Evolutionary conservation across 2,113 vertebrate genomes (phyloP).

Genomic region (Pluvianellus socialis): DNA sequence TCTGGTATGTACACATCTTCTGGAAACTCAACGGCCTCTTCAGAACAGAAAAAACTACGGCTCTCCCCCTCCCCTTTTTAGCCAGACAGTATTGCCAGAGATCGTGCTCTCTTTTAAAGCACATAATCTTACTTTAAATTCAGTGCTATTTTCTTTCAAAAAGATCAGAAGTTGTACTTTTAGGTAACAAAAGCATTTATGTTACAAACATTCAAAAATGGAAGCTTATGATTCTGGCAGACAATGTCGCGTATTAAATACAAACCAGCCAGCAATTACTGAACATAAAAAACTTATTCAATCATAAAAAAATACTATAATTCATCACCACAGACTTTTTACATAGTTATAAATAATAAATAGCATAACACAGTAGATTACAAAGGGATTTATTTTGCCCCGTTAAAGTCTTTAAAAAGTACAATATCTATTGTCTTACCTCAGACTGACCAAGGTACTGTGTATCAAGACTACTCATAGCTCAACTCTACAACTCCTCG

Average conservation of each 20-base stretch:
- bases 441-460: slow-evolving; percentile 36
- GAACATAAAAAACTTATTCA: slow-evolving; percentile 71
- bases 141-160: slow-evolving; percentile 73
- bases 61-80: slow-evolving; percentile 34
- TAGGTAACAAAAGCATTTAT: slow-evolving; percentile 68
- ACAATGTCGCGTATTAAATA: slow-evolving; percentile 69
- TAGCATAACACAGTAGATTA: slow-evolving; percentile 74
- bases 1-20: slow-evolving; percentile 38
- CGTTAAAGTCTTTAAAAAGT: slow-evolving; percentile 51
- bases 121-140: slow-evolving; percentile 56
- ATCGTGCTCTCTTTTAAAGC: slow-evolving; percentile 47
- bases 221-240: slow-evolving; percentile 69
- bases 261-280: slow-evolving; percentile 64
- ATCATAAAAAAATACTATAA: slow-evolving; percentile 79
- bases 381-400: slow-evolving; percentile 65
- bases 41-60: background rate
- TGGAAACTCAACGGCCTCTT: slow-evolving; percentile 36
- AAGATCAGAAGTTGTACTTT: slow-evolving; percentile 67
- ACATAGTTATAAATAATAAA: slow-evolving; percentile 78
- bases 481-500: slow-evolving; percentile 6
- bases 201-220: slow-evolving; percentile 72
- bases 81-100: slow-evolving; percentile 45
- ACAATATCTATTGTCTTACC: slow-evolving; percentile 41
- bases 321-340: slow-evolving; percentile 72
- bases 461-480: slow-evolving; percentile 18